These are phyloP conservation scores for Pseudomyrmex sp. DNA, from an alignment of 1,140 invertebrate species.

Conservation along the genomic window DNA sequence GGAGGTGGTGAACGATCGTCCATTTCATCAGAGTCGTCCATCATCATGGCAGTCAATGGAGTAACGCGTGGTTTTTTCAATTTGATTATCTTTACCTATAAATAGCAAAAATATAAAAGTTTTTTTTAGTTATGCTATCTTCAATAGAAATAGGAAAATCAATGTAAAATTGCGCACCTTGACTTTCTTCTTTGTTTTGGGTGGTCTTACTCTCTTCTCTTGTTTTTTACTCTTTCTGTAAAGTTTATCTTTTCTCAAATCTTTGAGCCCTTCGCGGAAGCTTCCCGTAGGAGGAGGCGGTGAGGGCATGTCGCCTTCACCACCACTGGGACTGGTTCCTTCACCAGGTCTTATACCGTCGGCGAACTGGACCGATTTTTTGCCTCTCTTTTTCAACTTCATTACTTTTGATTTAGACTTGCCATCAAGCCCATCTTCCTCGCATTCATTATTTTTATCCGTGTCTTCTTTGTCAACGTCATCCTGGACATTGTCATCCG, in stretches of 20 bases:
- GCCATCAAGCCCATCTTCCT: constrained; percentile 41
- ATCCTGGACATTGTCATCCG: constrained; percentile 66
- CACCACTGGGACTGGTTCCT: constrained; percentile 88
- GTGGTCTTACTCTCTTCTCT: constrained; percentile 80
- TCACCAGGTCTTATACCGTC: constrained; percentile 89
- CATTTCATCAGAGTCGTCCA: constrained; percentile 84
- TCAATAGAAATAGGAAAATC: background rate
- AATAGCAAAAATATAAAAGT: constrained; percentile 29
- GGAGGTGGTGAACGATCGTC: constrained; percentile 86
- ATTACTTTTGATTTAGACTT: constrained; percentile 55
- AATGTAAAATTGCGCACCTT: constrained; percentile 79
- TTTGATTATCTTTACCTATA: constrained; percentile 81
- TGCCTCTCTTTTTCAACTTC: constrained; percentile 65
- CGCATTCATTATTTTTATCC: constrained; percentile 59
- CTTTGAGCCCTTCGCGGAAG: constrained; percentile 77
- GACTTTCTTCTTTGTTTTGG: constrained; percentile 86
- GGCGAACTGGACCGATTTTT: constrained; percentile 87
- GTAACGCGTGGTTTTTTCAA: constrained; percentile 81
- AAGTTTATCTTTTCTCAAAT: constrained; percentile 82
- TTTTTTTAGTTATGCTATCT: background rate
- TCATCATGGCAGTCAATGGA: constrained; percentile 78
- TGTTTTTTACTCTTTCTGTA: constrained; percentile 84
- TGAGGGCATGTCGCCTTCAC: constrained; percentile 87
- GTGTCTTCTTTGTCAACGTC: constrained; percentile 69
- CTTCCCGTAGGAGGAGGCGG: constrained; percentile 86